These are phyloP conservation scores for Rhadina sibilatrix DNA, from an alignment of 2,113 vertebrate genomes.

Conservation along the genomic window DNA sequence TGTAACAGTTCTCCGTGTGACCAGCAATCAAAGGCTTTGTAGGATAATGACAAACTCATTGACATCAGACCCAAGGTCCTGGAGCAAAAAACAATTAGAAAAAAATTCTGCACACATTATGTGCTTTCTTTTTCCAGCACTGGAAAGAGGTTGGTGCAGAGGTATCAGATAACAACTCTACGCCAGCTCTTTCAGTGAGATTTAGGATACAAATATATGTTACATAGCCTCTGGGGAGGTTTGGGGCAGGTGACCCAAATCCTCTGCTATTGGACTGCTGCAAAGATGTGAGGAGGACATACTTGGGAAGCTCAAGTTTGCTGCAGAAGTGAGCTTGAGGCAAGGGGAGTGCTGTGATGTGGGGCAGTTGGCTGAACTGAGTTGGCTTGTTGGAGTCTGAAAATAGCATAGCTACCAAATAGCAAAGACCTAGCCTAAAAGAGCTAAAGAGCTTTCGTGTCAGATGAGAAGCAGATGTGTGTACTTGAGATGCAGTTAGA, in stretches of 20 bases:
- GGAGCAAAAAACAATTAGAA: background rate
- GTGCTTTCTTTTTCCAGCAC: background rate
- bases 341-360: background rate
- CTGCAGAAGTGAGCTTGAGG: background rate
- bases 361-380: background rate
- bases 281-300: background rate
- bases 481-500: constrained; percentile 3
- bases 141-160: background rate
- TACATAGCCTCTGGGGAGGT: background rate
- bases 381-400: background rate
- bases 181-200: background rate
- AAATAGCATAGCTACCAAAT: background rate
- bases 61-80: background rate
- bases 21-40: background rate
- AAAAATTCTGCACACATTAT: rapidly evolving
- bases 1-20: background rate
- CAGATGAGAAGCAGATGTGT: constrained; percentile 1
- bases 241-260: background rate
- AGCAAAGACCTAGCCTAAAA: background rate
- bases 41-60: background rate
- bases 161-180: rapidly evolving
- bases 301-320: background rate
- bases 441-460: background rate
- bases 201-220: rapidly evolving
- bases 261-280: background rate